Conservation (phyloP, 1,140 invertebrate genomes). For the Meloidogyne floridensis region DNA sequence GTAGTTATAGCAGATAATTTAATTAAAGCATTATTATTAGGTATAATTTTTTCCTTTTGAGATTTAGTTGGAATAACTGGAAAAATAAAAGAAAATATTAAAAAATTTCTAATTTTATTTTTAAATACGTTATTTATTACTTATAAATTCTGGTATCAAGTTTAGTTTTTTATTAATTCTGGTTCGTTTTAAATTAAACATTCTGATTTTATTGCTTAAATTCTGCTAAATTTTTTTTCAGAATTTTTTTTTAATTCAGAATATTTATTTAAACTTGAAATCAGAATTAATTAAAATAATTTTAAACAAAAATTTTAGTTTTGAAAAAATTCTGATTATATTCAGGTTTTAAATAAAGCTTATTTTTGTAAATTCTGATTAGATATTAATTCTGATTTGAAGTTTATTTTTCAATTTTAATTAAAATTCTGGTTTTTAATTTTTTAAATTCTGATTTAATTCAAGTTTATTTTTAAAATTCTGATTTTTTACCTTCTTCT, state of each 20-base stretch:
- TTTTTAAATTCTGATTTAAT: neutral
- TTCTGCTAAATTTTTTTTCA: too few relatives aligned
- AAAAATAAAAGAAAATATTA: neutral
- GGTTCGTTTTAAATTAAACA: too few relatives aligned
- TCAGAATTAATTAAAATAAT: too few relatives aligned
- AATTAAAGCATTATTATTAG: neutral
- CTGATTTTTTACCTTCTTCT: neutral
- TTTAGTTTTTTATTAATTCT: too few relatives aligned
- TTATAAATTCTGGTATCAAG: too few relatives aligned
- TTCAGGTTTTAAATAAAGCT: neutral
- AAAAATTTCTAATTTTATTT: too few relatives aligned
- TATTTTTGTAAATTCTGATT: neutral
- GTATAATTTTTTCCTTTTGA: neutral
- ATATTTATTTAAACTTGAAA: too few relatives aligned
- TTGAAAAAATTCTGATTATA: neutral
- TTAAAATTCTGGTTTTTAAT: too few relatives aligned
- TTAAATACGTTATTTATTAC: neutral
- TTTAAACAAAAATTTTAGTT: neutral
- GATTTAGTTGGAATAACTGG: neutral
- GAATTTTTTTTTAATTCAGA: too few relatives aligned
- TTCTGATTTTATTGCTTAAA: too few relatives aligned
- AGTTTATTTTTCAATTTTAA: neutral
- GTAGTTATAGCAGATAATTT: constrained; percentile 3
- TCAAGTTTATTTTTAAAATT: neutral
- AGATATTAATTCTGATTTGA: constrained; percentile 2